Conservation (phyloP, 2,113 vertebrate genomes). For the Stigmatopora argus region DNA sequence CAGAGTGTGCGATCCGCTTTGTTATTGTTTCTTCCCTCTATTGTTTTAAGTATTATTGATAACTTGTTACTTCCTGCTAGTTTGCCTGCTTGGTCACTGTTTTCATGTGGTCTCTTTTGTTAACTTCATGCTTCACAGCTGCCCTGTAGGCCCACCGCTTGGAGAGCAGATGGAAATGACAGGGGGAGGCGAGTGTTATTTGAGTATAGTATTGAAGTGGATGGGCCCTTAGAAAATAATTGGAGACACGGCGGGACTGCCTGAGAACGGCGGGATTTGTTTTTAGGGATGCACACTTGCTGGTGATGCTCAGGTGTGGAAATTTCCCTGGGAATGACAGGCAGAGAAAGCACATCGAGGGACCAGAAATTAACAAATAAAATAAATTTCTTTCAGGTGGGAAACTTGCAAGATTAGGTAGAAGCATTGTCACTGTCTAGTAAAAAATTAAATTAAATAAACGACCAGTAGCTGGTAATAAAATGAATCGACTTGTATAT, state of each 20-base stretch:
- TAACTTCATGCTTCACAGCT: background rate
- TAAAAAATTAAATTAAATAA: too few species aligned
- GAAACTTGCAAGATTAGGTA: background rate
- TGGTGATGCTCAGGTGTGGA: constrained; percentile 25
- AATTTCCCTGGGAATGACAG: constrained; percentile 22
- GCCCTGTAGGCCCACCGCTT: background rate
- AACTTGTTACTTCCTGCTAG: background rate
- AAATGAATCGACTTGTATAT: too few species aligned
- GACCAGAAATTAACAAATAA: constrained; percentile 37
- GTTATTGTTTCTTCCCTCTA: too few species aligned
- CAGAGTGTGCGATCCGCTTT: background rate
- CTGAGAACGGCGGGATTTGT: constrained; percentile 12
- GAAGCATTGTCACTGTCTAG: background rate
- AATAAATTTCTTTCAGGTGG: constrained; percentile 15
- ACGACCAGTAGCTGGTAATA: too few species aligned
- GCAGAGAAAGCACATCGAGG: constrained; percentile 18
- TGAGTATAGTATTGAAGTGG: background rate
- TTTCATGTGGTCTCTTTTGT: background rate
- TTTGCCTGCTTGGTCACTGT: background rate
- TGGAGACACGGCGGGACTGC: background rate
- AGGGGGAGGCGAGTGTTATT: background rate
- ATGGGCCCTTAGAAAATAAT: background rate
- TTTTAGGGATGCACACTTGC: constrained; percentile 5
- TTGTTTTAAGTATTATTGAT: background rate
- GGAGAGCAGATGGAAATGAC: background rate